Evolutionary conservation across 92 coral and sea anemone genomes (phyloP), one percentile per base, ranked within the genome.

Genomic region (Chrysogorgia sp.): DNA sequence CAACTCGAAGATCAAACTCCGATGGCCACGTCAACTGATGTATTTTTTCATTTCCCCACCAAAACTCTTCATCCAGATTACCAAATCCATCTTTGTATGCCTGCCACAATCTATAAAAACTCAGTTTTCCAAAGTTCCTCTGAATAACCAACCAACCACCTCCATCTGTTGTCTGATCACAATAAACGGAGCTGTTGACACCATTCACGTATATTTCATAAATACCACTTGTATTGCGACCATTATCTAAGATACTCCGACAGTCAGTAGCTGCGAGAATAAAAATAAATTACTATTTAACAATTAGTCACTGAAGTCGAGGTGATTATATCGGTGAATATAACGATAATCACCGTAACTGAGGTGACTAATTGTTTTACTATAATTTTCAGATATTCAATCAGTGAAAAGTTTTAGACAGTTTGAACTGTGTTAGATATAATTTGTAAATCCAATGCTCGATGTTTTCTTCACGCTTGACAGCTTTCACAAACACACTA

Each of bases 11-110:
- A 1, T 57, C 63, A 47, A 6, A 6, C 15, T 15, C 53, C 2
- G 53, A 47, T 47, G 10, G n/a, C 47, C 41, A 63, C 4, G 22
- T 63, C 45, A 63, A 2, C 47, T n/a, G 41, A 21, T 63, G 70
- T 13, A 34, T 31, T 34, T 63, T 63, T 63, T 63, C 70, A 31
- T 63, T 63, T 2, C 70, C 70, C 70, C 40, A 63, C 70, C 70
- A 63, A 34, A 63, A 63, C 1, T 63, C 20, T 12, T 7, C 41
- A 29, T 63, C 33, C 41, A 63, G 3, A 34, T 63, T 45, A 20
- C 70, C 70, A 34, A 63, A 63, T 21, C 70, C 70, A 30, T 63
- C 22, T 63, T 63, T 29, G 24, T 10, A 63, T 10, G 29, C 43
- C 10, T 63, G 12, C 70, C 70, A 63, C 10, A 10, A 57, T 57